A percentile compares a stretch with the other conserved stretches of the same genome.
Evolutionary conservation across 2,888 invertebrate species (phyloP).

Genomic region (Eurytoma californica): DNA sequence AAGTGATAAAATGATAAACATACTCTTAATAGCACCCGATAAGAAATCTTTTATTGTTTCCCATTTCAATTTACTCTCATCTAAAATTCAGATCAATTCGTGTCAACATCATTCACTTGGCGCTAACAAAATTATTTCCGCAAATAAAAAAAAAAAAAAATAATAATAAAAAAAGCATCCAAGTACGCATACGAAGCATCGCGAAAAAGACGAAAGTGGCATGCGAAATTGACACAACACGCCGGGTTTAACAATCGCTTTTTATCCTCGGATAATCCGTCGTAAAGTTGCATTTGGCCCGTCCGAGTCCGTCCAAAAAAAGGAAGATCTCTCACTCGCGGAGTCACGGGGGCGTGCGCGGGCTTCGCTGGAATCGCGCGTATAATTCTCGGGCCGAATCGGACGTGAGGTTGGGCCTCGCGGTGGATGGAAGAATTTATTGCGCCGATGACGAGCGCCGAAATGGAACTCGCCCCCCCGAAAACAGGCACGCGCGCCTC

Average conservation of each 20-base stretch:
- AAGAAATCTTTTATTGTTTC: too few relatives aligned
- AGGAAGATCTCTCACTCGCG: slow-evolving; percentile 24
- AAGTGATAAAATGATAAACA: too few relatives aligned
- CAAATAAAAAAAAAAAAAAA: too few relatives aligned
- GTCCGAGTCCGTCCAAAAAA: not conserved
- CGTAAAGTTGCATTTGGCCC: slow-evolving; percentile 41
- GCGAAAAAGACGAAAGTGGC: not conserved
- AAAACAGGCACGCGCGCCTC: slow-evolving; percentile 9
- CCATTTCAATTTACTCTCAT: too few relatives aligned
- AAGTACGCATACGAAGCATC: not conserved
- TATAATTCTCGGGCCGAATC: not conserved
- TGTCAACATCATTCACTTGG: too few relatives aligned
- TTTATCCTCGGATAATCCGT: slow-evolving; percentile 38
- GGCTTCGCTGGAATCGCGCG: slow-evolving; percentile 12
- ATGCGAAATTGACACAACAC: slow-evolving; percentile 37
- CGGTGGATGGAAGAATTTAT: slow-evolving; percentile 30
- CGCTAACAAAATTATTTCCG: too few relatives aligned
- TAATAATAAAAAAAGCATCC: too few relatives aligned
- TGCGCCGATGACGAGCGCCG: slow-evolving; percentile 31
- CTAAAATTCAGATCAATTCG: too few relatives aligned
- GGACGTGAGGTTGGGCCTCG: not conserved
- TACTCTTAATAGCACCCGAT: too few relatives aligned
- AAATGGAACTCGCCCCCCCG: slow-evolving; percentile 37
- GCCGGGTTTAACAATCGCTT: slow-evolving; percentile 44
- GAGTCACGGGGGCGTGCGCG: not conserved